Conservation (phyloP, 2,888 invertebrate species). For the Sesia apiformis region DNA sequence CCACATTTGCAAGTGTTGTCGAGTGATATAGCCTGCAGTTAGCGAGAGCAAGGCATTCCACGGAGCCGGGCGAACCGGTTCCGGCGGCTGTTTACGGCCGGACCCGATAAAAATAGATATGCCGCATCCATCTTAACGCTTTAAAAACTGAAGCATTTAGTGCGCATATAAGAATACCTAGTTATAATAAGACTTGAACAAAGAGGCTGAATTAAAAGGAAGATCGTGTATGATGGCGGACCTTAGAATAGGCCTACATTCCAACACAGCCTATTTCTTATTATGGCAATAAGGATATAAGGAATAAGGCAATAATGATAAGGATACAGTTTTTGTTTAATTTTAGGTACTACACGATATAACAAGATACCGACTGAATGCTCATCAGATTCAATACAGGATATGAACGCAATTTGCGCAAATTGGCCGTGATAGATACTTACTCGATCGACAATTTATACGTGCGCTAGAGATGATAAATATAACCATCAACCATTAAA, state of each 20-base stretch:
- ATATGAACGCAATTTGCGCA: slow-evolving; percentile 26
- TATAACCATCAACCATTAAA: no score
- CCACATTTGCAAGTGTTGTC: slow-evolving; percentile 44
- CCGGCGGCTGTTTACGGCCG: slow-evolving; percentile 59
- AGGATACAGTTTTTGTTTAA: no score
- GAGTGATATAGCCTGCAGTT: slow-evolving; percentile 43
- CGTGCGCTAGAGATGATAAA: no score
- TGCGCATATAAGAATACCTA: no score
- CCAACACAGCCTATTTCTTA: no score
- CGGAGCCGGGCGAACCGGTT: slow-evolving; percentile 60
- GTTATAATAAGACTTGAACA: no score
- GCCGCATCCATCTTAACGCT: slow-evolving; percentile 49
- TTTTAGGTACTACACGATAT: no score
- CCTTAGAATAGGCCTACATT: no score
- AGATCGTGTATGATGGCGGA: no score
- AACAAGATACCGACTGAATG: background rate
- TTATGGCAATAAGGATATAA: no score
- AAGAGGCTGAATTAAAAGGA: no score
- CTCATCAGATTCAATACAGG: slow-evolving; percentile 12
- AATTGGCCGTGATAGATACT: slow-evolving; percentile 27
- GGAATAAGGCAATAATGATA: no score
- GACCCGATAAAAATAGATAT: slow-evolving; percentile 69
- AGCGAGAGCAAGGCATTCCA: slow-evolving; percentile 63
- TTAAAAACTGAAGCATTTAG: background rate
- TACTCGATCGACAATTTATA: slow-evolving; percentile 31